Base-by-base conservation (phyloP, 2,888 invertebrate species). In the Athrips mouffetella region DNA sequence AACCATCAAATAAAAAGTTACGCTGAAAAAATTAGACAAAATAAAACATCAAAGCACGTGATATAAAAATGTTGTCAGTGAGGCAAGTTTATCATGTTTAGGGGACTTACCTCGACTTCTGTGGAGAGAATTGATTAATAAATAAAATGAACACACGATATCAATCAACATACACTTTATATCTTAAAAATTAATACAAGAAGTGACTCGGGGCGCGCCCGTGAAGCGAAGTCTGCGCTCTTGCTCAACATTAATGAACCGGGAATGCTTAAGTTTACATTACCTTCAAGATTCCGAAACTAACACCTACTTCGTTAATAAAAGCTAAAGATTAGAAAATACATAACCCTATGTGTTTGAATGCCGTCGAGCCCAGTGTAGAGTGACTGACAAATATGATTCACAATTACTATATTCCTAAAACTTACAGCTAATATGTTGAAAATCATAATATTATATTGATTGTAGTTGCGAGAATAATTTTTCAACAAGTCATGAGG, bases 101-200 rank as follows among this genome's bases (percentile, higher is more conserved):
- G 83, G 85, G 80, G 62, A 85, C 87, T 87, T 80, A 87, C 87
- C 87, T 77, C 67, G 49, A 54, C 65, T 74, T 76, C 85, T 86
- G 86, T 84, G 84, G 72, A 87, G 68, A 87, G 78, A 86, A 80
- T 70, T 72, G 61, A 79, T 85, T 82, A 85, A 37, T 78, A 86
- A 88, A 87, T 87, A 87, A 87, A 87, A 87, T 84, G 80, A 81
- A 85, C 85, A 85, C 83, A 76, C 72, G 65, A 68, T 54, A 70
- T 86, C 80, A 84, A 85, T 85, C 74, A 88, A 87, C 85, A 87
- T 86, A 87, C 87, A 87, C 83, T 88, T 88, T 88, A 88, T 88
- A 82, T 87, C 85, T 82, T 87, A 87, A 80, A 79, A 71, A 78
- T 37, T 81, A 83, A 77, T 87, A 88, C 86, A 88, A 79, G 71